These are phyloP conservation scores for Toxonevra muliebris DNA, from an alignment of 2,888 invertebrate species.

Conservation along the genomic window DNA sequence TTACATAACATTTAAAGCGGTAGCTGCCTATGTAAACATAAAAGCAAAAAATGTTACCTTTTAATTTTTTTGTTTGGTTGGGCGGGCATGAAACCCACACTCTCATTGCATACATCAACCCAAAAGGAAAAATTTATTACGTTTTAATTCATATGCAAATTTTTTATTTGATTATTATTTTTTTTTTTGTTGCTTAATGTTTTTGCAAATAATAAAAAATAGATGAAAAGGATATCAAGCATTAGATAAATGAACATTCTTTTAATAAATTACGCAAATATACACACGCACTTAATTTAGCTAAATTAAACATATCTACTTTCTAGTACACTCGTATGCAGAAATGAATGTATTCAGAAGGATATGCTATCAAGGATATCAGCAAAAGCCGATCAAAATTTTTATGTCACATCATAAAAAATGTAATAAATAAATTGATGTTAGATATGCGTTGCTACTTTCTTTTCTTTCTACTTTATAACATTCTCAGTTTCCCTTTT, in stretches of 20 bases:
- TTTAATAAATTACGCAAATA: slow-evolving; percentile 33
- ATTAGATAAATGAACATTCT: slow-evolving; percentile 41
- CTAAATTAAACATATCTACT: neutral
- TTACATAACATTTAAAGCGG: slow-evolving; percentile 35
- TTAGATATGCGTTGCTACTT: neutral
- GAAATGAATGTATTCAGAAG: neutral
- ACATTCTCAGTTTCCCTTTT: too few relatives aligned
- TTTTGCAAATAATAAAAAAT: slow-evolving; percentile 51
- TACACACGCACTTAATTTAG: slow-evolving; percentile 10
- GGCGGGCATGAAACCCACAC: neutral
- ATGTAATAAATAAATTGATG: slow-evolving; percentile 35
- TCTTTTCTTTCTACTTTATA: neutral
- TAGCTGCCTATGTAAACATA: slow-evolving; percentile 30
- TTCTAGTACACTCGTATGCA: slow-evolving; percentile 15
- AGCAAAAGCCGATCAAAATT: slow-evolving; percentile 30
- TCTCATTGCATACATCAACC: too few relatives aligned
- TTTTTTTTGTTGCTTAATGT: slow-evolving; percentile 7
- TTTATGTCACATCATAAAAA: slow-evolving; percentile 39
- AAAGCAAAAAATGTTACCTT: slow-evolving; percentile 40
- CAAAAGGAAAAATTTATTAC: slow-evolving; percentile 46
- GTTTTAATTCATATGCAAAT: slow-evolving; percentile 58
- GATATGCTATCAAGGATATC: slow-evolving; percentile 10
- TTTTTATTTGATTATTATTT: slow-evolving; percentile 35
- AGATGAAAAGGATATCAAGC: slow-evolving; percentile 39
- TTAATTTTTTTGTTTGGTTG: neutral